Evolutionary conservation across 2,888 invertebrate species (phyloP).

Genomic region (Drosophila tanythrix): DNA sequence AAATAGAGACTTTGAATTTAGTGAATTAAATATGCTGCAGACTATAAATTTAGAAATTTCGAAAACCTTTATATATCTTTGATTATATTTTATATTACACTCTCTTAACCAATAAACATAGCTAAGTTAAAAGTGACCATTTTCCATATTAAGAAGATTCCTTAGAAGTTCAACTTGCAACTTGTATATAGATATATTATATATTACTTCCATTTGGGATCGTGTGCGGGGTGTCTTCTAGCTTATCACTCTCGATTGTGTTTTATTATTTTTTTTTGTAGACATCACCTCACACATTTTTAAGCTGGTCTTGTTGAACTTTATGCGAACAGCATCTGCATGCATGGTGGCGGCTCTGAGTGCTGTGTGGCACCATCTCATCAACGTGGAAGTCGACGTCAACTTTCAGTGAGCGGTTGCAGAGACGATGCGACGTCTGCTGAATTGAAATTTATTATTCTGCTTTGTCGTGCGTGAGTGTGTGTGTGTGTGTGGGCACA

Average conservation of each 20-base stretch:
- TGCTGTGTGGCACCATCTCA: slow-evolving; percentile 60
- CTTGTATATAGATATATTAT: not conserved
- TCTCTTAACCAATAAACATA: not conserved
- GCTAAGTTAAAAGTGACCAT: not conserved
- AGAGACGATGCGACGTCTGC: slow-evolving; percentile 63
- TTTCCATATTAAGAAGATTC: not conserved
- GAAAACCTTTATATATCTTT: not conserved
- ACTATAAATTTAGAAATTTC: not conserved
- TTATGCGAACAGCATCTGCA: slow-evolving; percentile 22
- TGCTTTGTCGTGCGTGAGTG: slow-evolving; percentile 77
- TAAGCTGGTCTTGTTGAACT: slow-evolving; percentile 21
- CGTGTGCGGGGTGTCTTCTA: not conserved
- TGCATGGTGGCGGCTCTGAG: slow-evolving; percentile 33
- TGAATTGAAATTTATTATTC: slow-evolving; percentile 81
- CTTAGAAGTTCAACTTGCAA: not conserved
- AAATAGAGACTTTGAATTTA: not conserved
- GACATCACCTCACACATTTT: slow-evolving; percentile 24
- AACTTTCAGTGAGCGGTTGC: slow-evolving; percentile 29
- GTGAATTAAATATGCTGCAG: not conserved
- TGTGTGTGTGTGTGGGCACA: slow-evolving; percentile 8
- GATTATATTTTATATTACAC: not conserved
- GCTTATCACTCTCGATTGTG: not conserved
- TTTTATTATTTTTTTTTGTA: not conserved
- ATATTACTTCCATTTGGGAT: not conserved
- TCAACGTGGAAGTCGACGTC: slow-evolving; percentile 61